Conservation (phyloP, 1,140 invertebrate species). For the Homalodisca vitripennis region DNA sequence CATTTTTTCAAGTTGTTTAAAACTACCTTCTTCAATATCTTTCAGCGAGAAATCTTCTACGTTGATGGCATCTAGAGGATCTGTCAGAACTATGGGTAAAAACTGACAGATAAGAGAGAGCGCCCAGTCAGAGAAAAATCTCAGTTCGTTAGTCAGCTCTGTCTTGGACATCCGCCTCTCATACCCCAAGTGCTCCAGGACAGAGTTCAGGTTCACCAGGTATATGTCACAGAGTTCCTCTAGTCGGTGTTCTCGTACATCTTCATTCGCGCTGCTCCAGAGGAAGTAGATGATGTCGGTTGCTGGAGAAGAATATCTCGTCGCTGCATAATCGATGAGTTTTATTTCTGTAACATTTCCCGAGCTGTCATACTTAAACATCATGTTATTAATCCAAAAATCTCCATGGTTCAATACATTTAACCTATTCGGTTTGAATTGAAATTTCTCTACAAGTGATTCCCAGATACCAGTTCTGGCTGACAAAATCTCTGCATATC, state of each 20-base stretch:
- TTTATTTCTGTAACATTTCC: not conserved
- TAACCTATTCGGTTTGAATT: not conserved
- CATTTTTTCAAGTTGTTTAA: too few species aligned
- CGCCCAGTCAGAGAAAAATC: not conserved
- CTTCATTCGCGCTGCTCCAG: not conserved
- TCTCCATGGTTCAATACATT: not conserved
- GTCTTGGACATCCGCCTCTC: not conserved
- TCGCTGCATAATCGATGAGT: not conserved
- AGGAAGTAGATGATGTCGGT: not conserved
- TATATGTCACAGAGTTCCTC: not conserved
- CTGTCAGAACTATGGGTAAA: not conserved
- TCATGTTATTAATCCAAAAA: not conserved
- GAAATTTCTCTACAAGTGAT: not conserved
- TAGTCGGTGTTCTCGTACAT: not conserved
- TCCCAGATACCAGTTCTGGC: not conserved
- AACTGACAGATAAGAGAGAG: not conserved
- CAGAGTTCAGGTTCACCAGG: not conserved
- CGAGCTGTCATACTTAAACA: not conserved
- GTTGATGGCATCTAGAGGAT: not conserved
- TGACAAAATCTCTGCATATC: not conserved
- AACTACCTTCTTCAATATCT: too few species aligned
- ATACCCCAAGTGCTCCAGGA: not conserved
- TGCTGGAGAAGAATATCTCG: not conserved
- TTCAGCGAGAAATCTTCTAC: not conserved
- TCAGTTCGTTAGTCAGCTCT: not conserved